A percentile compares a stretch with the other conserved stretches of the same genome.
Evolutionary conservation across 2,888 invertebrate genomes (phyloP).

Genomic region (Osmoderma eremita): DNA sequence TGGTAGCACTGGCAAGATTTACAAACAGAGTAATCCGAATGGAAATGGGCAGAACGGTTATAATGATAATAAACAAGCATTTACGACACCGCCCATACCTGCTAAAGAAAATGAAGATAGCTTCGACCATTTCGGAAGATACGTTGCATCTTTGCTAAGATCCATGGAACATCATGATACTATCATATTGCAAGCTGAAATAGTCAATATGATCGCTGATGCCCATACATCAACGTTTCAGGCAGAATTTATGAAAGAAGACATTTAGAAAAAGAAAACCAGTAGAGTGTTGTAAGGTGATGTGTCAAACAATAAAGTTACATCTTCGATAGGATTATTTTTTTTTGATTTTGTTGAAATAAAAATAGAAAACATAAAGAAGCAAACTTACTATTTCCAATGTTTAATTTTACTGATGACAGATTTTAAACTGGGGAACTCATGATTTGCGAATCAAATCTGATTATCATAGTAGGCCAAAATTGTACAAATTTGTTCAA

Average conservation of each 20-base stretch:
- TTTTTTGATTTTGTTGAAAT: too few relatives aligned
- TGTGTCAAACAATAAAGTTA: too few relatives aligned
- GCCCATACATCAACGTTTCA: neutral
- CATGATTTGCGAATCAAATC: too few relatives aligned
- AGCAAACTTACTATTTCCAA: too few relatives aligned
- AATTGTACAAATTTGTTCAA: too few relatives aligned
- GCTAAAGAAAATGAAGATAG: conserved; percentile 2
- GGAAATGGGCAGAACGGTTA: neutral
- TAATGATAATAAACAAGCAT: neutral
- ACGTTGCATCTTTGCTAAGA: conserved; percentile 15
- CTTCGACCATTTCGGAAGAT: conserved; percentile 11
- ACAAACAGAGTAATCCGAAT: neutral
- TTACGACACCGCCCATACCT: neutral
- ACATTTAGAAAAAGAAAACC: neutral
- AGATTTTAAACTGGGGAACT: too few relatives aligned
- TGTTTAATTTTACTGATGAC: too few relatives aligned
- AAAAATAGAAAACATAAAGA: too few relatives aligned
- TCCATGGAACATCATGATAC: conserved; percentile 4
- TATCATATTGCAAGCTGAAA: conserved; percentile 9
- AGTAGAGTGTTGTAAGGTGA: too few relatives aligned
- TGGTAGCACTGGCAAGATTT: neutral
- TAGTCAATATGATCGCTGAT: conserved; percentile 19
- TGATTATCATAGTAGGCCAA: too few relatives aligned
- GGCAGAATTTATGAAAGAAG: too few relatives aligned
- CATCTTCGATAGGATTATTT: too few relatives aligned